Conservation (phyloP, 2,113 vertebrate genomes). For the Hyperopisus bebe region DNA sequence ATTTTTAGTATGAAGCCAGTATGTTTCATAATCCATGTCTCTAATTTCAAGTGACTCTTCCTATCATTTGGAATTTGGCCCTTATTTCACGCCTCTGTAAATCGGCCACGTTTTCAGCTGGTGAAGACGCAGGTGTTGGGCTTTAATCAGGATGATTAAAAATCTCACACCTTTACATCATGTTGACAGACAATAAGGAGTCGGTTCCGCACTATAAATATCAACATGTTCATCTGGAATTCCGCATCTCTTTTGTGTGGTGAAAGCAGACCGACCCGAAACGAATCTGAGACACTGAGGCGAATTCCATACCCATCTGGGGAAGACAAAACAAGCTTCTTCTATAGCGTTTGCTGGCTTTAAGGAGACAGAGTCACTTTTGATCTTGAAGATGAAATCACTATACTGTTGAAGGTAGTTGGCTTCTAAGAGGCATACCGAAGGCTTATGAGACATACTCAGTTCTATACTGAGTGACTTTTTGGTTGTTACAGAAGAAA, state of each 20-base stretch:
- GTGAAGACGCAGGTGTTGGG: slow-evolving; percentile 20
- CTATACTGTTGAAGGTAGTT: not conserved
- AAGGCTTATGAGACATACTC: slow-evolving; percentile 1
- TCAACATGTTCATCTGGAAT: not conserved
- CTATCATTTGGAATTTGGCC: not conserved
- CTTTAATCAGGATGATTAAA: slow-evolving; percentile 23
- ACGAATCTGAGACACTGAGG: not conserved
- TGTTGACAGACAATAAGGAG: slow-evolving; percentile 18
- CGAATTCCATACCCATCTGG: not conserved
- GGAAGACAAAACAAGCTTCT: not conserved
- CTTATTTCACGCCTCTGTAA: not conserved
- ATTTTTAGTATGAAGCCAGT: not conserved
- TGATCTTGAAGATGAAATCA: not conserved
- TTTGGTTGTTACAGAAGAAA: too few relatives aligned
- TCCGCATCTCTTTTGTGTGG: not conserved
- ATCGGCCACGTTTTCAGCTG: not conserved
- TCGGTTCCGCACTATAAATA: slow-evolving; percentile 8
- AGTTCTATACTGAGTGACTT: not conserved
- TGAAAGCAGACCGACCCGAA: not conserved
- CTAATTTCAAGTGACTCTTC: not conserved
- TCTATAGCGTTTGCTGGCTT: not conserved
- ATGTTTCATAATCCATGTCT: not conserved
- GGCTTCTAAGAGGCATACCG: not conserved
- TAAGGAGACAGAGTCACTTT: slow-evolving; percentile 2
- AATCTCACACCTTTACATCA: slow-evolving; percentile 14